Evolutionary conservation across 2,888 invertebrate species (phyloP), one percentile per base, ranked within the genome.

Genomic region (Gnatocerus cornutus): DNA sequence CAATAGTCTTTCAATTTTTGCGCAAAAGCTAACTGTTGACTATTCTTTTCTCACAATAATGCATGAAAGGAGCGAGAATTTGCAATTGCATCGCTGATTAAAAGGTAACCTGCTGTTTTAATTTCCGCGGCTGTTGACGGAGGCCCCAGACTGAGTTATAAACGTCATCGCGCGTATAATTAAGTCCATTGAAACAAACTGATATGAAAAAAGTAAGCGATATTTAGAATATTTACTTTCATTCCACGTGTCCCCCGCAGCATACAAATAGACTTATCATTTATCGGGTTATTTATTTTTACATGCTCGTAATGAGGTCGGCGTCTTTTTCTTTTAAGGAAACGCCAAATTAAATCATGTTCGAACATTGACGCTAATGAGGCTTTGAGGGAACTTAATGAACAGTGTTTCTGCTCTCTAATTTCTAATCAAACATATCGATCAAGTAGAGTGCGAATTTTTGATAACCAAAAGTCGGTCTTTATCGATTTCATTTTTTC

Each of bases 201-300:
- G 29, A 29, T 29, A 29, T 5, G 16, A 16, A 16, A 21, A 33
- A 33, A 33, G 33, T 33, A 33, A 4, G 33, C 7, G 7, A 33
- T 33, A 33, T 33, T 1, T n/a, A 33, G 7, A 33, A 33, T 50
- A 16, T 29, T 56, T 56, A 43, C 56, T 56, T 56, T 56, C 56
- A 43, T 29, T 21, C 41, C 56, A 43, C 56, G 29, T 43, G 56
- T 43, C 12, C 43, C 56, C 56, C 10, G 43, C 41, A 56, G 56
- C 43, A 12, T 10, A 10, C 12, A 12, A 41, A 41, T 6, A 33
- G 10, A 41, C 10, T 41, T 41, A 41, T 41, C 41, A 13, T 12
- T 41, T 41, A 41, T 41, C 41, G 10, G 13, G 10, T 33, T 33
- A 33, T 9, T 21, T 21, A 21, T 4, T 21, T 21, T 33, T 7